These are phyloP conservation scores for Parasteatoda lunata DNA, from an alignment of 2,888 invertebrate species.

Conservation along the genomic window DNA sequence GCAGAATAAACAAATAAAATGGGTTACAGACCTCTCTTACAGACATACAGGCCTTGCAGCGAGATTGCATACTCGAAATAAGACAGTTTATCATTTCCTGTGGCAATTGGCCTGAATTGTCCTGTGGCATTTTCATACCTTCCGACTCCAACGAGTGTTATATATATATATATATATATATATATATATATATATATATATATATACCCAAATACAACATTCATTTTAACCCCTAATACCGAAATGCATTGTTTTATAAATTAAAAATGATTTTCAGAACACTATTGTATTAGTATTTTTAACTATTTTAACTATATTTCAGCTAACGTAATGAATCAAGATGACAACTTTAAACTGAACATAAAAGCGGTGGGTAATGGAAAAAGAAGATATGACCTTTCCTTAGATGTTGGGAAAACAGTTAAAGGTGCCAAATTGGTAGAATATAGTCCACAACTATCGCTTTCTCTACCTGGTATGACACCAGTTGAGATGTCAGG, in stretches of 20 bases:
- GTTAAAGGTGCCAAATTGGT: constrained; percentile 45
- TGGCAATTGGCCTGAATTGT: too few relatives aligned
- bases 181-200: too few relatives aligned
- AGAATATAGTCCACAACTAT: constrained; percentile 56
- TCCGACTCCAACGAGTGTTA: too few relatives aligned
- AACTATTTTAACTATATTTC: not conserved
- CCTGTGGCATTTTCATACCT: too few relatives aligned
- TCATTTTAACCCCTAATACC: too few relatives aligned
- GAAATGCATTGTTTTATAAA: not conserved
- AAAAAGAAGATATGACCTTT: constrained; percentile 26
- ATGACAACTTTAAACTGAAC: constrained; percentile 17
- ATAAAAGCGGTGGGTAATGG: constrained; percentile 18
- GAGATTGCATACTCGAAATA: too few relatives aligned
- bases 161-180: too few relatives aligned
- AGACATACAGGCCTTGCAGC: too few relatives aligned
- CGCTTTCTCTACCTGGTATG: constrained; percentile 7
- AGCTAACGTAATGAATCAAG: constrained; percentile 30
- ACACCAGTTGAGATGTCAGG: constrained; percentile 42
- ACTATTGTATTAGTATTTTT: not conserved
- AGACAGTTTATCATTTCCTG: too few relatives aligned
- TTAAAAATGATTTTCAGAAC: not conserved
- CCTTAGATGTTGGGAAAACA: constrained; percentile 29
- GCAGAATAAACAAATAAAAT: too few relatives aligned
- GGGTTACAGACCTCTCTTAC: too few relatives aligned
- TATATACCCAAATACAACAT: too few relatives aligned